These are phyloP conservation scores for Abramis brama DNA, from an alignment of 2,113 vertebrate species.

Conservation along the genomic window DNA sequence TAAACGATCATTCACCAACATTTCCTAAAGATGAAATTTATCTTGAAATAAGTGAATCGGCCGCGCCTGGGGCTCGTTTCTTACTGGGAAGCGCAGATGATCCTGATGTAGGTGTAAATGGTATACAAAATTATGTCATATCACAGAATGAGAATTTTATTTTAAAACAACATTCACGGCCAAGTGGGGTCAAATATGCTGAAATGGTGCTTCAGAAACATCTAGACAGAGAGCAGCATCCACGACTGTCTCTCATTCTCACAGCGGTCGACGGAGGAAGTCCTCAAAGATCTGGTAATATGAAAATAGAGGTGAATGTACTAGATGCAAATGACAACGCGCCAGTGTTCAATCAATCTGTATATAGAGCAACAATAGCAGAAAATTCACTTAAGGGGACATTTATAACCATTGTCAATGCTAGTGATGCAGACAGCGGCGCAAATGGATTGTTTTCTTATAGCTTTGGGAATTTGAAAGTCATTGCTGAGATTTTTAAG, in stretches of 20 bases:
- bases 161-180: conserved; percentile 57
- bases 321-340: conserved; percentile 76
- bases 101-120: conserved; percentile 72
- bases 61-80: conserved; percentile 64
- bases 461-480: conserved; percentile 60
- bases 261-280: conserved; percentile 74
- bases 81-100: conserved; percentile 71
- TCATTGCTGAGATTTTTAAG: too few relatives aligned
- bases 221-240: conserved; percentile 71
- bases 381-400: conserved; percentile 67
- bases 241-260: conserved; percentile 64
- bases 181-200: conserved; percentile 63
- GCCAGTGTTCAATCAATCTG: conserved; percentile 66
- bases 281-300: conserved; percentile 63
- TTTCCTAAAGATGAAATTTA: conserved; percentile 69
- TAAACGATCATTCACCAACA: conserved; percentile 78
- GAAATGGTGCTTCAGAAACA: conserved; percentile 71
- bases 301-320: conserved; percentile 66
- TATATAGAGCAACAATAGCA: conserved; percentile 61
- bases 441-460: conserved; percentile 67
- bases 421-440: conserved; percentile 69
- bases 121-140: conserved; percentile 70
- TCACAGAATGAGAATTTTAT: conserved; percentile 69
- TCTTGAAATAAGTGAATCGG: conserved; percentile 75
- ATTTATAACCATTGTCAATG: conserved; percentile 62